phyloP scores from a whole-genome alignment of 2,888 invertebrate genomes.

The Bombylius discolor region DNA sequence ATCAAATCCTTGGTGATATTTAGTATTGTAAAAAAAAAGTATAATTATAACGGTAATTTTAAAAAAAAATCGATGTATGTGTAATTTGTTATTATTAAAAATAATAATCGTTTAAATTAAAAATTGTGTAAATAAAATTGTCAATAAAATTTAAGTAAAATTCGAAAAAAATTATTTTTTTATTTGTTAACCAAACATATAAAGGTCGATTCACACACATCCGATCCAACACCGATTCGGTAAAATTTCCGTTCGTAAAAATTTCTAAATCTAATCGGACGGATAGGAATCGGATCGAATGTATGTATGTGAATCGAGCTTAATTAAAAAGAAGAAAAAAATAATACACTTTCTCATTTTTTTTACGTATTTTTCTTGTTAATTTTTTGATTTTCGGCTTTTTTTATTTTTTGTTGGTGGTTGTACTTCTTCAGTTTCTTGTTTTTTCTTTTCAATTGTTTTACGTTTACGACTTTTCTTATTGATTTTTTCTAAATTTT shows the following conservation, averaged over 20 bases:
- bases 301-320: no score
- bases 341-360: neutral
- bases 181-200: no score
- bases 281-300: no score
- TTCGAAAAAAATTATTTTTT: no score
- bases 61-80: neutral
- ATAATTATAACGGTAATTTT: neutral
- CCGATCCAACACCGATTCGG: no score
- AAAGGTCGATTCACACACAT: no score
- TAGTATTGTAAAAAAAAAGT: neutral
- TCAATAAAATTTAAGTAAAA: no score
- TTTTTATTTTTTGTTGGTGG: neutral
- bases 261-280: no score
- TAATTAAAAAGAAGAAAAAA: no score
- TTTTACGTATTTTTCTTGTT: neutral
- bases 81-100: neutral
- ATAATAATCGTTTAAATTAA: neutral
- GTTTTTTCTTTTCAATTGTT: slow-evolving; percentile 8
- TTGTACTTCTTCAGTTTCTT: slow-evolving; percentile 8
- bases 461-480: slow-evolving; percentile 20
- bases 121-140: neutral
- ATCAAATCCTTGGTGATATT: slow-evolving; percentile 11
- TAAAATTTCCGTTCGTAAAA: no score
- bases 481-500: slow-evolving; percentile 25
- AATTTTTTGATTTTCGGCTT: neutral